Evolutionary conservation across 2,888 invertebrate species (phyloP).

Genomic region (Acanthoscelides obtectus): DNA sequence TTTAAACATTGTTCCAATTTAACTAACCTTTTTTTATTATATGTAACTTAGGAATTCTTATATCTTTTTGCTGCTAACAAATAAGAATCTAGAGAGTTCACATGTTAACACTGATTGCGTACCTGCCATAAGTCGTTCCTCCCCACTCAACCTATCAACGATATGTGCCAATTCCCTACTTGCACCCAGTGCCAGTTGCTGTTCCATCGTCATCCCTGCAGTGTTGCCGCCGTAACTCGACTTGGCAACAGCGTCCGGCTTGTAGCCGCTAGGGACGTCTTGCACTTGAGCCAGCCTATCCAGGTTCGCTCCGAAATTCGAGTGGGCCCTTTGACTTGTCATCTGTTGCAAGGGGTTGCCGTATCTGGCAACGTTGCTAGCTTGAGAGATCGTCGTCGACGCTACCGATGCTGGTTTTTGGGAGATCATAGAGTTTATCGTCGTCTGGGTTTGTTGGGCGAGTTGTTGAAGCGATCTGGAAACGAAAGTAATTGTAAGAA

Average conservation of each 20-base stretch:
- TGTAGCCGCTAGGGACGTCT: slow-evolving; percentile 19
- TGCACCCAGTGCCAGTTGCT: slow-evolving; percentile 40
- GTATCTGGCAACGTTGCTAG: slow-evolving; percentile 19
- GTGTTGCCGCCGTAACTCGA: slow-evolving; percentile 35
- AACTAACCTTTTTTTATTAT: too few relatives aligned
- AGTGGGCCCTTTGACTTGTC: slow-evolving; percentile 22
- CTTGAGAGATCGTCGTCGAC: slow-evolving; percentile 6
- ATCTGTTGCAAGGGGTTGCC: slow-evolving; percentile 25
- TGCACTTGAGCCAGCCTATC: slow-evolving; percentile 7
- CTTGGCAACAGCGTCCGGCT: slow-evolving; percentile 30
- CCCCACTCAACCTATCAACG: slow-evolving; percentile 53
- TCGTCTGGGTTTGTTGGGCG: background rate
- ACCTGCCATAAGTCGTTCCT: slow-evolving; percentile 53
- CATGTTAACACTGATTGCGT: background rate
- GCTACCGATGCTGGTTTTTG: slow-evolving; percentile 12
- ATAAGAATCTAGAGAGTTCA: too few relatives aligned
- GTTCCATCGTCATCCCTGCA: slow-evolving; percentile 42
- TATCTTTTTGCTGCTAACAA: too few relatives aligned
- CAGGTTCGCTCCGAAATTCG: slow-evolving; percentile 12
- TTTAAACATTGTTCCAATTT: too few relatives aligned
- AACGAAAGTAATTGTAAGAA: background rate
- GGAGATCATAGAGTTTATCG: background rate
- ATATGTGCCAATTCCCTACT: slow-evolving; percentile 56
- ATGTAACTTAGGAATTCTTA: too few relatives aligned
- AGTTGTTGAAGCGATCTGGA: slow-evolving; percentile 27